Conservation (phyloP, 2,113 vertebrate genomes). For the Carassius carassius region DNA sequence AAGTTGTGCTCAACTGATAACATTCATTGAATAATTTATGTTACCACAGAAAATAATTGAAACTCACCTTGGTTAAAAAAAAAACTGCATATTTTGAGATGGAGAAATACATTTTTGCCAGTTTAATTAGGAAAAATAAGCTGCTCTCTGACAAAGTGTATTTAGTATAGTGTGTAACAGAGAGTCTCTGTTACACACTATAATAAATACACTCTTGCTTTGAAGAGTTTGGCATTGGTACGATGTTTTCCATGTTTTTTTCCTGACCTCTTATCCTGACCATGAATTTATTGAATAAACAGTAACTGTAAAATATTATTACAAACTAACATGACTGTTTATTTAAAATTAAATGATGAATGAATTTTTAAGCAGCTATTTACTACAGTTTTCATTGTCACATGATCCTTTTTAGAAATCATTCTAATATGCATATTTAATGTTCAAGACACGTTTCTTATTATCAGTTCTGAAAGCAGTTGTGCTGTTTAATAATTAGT, state of each 20-base stretch:
- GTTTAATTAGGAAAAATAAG: neutral
- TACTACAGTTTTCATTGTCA: neutral
- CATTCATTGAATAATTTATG: neutral
- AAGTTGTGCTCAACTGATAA: neutral
- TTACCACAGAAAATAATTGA: neutral
- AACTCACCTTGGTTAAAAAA: neutral
- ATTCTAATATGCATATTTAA: neutral
- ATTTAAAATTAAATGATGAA: neutral
- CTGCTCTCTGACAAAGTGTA: no score
- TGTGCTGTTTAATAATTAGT: neutral
- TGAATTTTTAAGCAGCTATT: neutral
- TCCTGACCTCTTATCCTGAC: neutral
- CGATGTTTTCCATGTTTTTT: neutral
- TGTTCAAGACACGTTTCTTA: neutral
- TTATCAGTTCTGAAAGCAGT: neutral
- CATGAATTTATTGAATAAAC: neutral
- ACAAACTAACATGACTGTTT: neutral
- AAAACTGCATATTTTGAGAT: slow-evolving; percentile 41
- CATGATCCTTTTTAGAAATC: neutral
- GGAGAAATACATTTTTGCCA: neutral
- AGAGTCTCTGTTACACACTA: neutral
- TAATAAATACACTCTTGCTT: neutral
- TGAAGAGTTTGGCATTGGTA: neutral
- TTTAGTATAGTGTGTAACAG: no score
- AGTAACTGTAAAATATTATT: neutral